Percentiles rank a stretch among this genome's conserved stretches.
Conservation (phyloP, 2,113 vertebrate species). For the Steatornis caripensis region DNA sequence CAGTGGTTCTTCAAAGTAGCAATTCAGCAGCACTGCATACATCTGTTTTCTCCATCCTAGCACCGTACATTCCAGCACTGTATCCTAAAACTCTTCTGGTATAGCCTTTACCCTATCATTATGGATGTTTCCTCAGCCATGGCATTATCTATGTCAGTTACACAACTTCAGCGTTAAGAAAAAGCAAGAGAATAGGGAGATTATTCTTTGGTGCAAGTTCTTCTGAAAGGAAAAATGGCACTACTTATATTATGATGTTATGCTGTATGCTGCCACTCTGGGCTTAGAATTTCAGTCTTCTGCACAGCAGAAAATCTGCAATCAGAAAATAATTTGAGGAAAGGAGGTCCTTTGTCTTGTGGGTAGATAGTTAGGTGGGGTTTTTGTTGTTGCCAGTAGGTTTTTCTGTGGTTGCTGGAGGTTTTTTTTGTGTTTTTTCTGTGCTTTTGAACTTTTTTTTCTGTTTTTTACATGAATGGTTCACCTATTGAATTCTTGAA, state of each 20-base stretch:
- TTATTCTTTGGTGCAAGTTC: background rate
- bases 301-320: fast-evolving
- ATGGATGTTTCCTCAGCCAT: background rate
- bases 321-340: background rate
- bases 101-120: background rate
- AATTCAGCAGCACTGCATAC: background rate
- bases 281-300: background rate
- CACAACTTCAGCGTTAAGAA: background rate
- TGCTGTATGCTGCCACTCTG: background rate
- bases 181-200: background rate
- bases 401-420: too few relatives aligned
- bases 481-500: background rate
- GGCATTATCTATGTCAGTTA: background rate
- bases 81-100: background rate
- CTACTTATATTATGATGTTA: background rate
- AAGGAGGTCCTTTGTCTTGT: background rate
- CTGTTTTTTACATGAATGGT: background rate
- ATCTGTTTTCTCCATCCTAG: background rate
- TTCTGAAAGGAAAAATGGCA: background rate
- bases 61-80: background rate
- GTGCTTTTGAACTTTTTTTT: background rate
- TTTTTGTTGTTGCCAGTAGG: background rate
- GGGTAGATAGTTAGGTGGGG: background rate
- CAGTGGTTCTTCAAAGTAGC: background rate
- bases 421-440: background rate